Conservation (phyloP, 2,113 vertebrate genomes). For the Danionella cerebrum region DNA sequence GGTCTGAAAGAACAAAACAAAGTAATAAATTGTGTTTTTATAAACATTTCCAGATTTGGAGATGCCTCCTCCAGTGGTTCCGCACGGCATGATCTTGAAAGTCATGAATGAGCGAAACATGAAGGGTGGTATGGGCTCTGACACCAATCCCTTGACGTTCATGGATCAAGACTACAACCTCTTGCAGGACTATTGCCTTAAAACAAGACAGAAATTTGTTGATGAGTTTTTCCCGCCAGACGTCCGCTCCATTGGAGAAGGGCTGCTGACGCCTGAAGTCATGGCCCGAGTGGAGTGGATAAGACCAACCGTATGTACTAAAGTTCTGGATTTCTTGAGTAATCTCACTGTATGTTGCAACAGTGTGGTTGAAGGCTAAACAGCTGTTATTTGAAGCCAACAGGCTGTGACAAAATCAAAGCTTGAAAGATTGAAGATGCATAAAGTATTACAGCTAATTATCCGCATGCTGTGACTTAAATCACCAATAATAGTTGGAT, state of each 20-base stretch:
- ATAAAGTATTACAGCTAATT: too few species aligned
- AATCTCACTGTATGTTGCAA: too few species aligned
- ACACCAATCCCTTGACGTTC: slow-evolving; percentile 43
- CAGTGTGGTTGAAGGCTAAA: background rate
- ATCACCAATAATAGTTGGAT: background rate
- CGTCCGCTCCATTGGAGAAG: slow-evolving; percentile 49
- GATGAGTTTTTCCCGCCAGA: slow-evolving; percentile 60
- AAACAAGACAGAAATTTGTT: slow-evolving; percentile 22
- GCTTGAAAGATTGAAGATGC: background rate
- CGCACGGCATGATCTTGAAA: slow-evolving; percentile 54
- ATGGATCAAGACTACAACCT: slow-evolving; percentile 48
- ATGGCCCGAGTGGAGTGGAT: slow-evolving; percentile 40
- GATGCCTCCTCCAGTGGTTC: slow-evolving; percentile 59
- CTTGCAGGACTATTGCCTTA: slow-evolving; percentile 41
- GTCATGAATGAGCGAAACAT: slow-evolving; percentile 51
- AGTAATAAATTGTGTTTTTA: too few species aligned
- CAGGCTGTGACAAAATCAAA: background rate
- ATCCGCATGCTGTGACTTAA: too few species aligned
- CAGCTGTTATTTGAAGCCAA: background rate
- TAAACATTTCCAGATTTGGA: slow-evolving; percentile 8
- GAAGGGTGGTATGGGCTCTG: slow-evolving; percentile 41
- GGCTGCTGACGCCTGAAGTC: background rate
- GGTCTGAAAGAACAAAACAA: too few species aligned
- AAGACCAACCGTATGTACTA: slow-evolving; percentile 41
- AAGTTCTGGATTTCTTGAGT: too few species aligned